Percentiles rank a stretch among this genome's conserved stretches.
Evolutionary conservation across 2,113 vertebrate genomes (phyloP).

Genomic region (Actenoides lindsayi): DNA sequence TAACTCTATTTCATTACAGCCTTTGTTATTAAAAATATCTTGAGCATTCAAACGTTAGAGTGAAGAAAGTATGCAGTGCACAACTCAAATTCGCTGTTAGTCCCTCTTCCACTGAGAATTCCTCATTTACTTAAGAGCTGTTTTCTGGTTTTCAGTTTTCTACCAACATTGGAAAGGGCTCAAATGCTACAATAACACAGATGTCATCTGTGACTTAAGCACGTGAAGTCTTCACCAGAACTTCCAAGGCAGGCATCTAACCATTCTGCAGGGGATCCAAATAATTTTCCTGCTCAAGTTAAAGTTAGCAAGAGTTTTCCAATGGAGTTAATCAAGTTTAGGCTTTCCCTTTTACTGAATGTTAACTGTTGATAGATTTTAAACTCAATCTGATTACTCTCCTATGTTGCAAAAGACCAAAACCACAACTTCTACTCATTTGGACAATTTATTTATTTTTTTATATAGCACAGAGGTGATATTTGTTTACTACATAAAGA

Average conservation of each 20-base stretch:
- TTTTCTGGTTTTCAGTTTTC: neutral
- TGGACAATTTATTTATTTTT: neutral
- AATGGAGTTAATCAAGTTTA: neutral
- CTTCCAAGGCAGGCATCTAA: neutral
- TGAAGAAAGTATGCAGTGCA: neutral
- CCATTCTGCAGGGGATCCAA: neutral
- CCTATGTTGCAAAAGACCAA: neutral
- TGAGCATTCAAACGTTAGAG: neutral
- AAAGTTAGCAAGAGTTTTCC: neutral
- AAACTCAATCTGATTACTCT: neutral
- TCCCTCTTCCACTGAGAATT: neutral
- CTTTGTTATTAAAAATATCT: neutral
- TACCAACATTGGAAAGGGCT: neutral
- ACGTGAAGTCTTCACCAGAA: neutral
- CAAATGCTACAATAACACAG: neutral
- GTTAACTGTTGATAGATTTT: neutral
- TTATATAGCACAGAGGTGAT: neutral
- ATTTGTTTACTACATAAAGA: neutral
- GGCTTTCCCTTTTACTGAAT: neutral
- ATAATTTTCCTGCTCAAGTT: rapidly evolving
- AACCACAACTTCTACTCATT: neutral
- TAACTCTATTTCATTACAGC: neutral
- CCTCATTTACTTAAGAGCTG: neutral
- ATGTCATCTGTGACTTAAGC: neutral
- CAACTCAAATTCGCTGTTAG: neutral